A percentile compares a stretch with the other conserved stretches of the same genome.
Evolutionary conservation across 2,888 invertebrate genomes (phyloP).

Genomic region (Parnassius apollo): DNA sequence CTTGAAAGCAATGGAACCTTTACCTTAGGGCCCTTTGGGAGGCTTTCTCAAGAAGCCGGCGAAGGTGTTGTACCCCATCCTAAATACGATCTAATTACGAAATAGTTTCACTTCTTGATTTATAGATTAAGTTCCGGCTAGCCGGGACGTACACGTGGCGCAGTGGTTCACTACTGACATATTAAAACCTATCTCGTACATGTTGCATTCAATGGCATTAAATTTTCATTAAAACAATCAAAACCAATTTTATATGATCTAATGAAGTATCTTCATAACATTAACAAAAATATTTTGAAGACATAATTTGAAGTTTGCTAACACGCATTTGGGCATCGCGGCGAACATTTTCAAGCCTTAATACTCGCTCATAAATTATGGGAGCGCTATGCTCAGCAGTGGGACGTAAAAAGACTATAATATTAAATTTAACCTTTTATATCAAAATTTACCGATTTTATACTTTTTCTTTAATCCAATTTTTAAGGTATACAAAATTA

Average conservation of each 20-base stretch:
- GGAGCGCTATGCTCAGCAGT: too few species aligned
- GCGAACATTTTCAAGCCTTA: too few species aligned
- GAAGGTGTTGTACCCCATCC: slow-evolving; percentile 76
- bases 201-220: slow-evolving; percentile 8
- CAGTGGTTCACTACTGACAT: slow-evolving; percentile 58
- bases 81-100: slow-evolving; percentile 82
- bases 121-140: slow-evolving; percentile 77
- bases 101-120: slow-evolving; percentile 82
- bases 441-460: background rate
- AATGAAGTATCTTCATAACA: too few species aligned
- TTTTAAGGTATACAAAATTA: background rate
- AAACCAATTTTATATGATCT: too few species aligned
- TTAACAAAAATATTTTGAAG: background rate
- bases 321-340: too few species aligned
- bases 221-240: too few species aligned
- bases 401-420: too few species aligned
- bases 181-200: slow-evolving; percentile 58
- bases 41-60: slow-evolving; percentile 68
- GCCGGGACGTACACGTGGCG: slow-evolving; percentile 64
- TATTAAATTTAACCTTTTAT: too few species aligned
- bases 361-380: too few species aligned
- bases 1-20: slow-evolving; percentile 72
- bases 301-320: too few species aligned
- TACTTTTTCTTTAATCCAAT: background rate
- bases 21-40: slow-evolving; percentile 76